Conservation (phyloP, 2,888 invertebrate genomes). For the Drosophila affinis region DNA sequence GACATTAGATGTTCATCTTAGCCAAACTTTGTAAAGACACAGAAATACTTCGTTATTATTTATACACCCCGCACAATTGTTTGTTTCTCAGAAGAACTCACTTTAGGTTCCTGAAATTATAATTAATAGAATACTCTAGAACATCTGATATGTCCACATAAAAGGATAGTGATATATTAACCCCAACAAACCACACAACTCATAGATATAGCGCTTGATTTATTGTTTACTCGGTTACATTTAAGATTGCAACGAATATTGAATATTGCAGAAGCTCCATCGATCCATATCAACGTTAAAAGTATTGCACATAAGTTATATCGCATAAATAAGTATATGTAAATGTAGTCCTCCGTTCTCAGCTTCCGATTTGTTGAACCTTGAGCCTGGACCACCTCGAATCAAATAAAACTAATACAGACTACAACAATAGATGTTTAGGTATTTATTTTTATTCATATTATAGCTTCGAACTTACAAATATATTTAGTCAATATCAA, state of each 20-base stretch:
- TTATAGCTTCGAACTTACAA: conserved; percentile 20
- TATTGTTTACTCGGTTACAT: not conserved
- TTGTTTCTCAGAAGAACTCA: not conserved
- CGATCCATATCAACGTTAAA: conserved; percentile 45
- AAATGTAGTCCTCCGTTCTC: not conserved
- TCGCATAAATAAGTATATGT: not conserved
- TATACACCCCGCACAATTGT: not conserved
- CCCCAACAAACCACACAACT: not conserved
- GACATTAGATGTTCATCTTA: not conserved
- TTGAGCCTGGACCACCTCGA: not conserved
- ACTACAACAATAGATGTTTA: conserved; percentile 17
- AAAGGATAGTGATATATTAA: not conserved
- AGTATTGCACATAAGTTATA: conserved; percentile 29
- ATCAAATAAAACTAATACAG: not conserved
- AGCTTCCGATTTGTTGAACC: conserved; percentile 5
- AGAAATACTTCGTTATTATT: not conserved
- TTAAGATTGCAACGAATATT: not conserved
- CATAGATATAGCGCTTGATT: not conserved
- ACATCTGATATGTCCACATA: not conserved
- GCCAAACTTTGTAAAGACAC: not conserved
- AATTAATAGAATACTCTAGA: not conserved
- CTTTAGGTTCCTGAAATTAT: conserved; percentile 17
- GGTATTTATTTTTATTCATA: conserved; percentile 36
- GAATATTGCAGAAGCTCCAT: not conserved
- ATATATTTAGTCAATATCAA: conserved; percentile 20